Base-by-base conservation (phyloP, 2,113 vertebrate species). In the Sinocyclocheilus anshuiensis region DNA sequence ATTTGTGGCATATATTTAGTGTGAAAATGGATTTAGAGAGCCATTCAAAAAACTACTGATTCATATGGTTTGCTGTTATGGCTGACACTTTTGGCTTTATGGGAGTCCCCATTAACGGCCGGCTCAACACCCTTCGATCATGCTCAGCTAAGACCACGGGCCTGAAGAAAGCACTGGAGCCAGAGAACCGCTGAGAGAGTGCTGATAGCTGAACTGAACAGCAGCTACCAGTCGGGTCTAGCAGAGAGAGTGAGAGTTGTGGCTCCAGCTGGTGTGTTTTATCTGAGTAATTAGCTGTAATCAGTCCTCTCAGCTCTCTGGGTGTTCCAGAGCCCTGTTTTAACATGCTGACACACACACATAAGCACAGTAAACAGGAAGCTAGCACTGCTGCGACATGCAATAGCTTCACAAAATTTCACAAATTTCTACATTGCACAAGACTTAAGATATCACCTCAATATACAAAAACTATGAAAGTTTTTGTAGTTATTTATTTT, bases 261-360 rank as follows among this genome's bases (percentile, higher is more conserved):
- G 84, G 59, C 86, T 92, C 88, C 92, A 94, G 90, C 92, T 93
- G 93, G 89, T 93, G 90, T 83, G 89, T 90, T 95, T 92, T 90
- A 91, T 92, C 91, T 87, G 18, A 71, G 89, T 88, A 92, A 93
- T 94, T 93, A 92, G 90, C 87, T 91, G 76, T 92, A 93, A 93
- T 94, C 92, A 93, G 89, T 88, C 90, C 91, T 93, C 88, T 86
- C 88, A 89, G 90, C 92, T 91, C 90, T 87, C 87, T 92, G 92
- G 92, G 92, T 93, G 93, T 94, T 93, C 92, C 83, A 26, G 65
- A 57, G 90, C 79, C 86, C 89, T 36, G 63, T 65, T 89, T 92
- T 94, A 92, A 89, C 82, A 88, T 83, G 87, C 89, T 22, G 45
- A 42, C 48, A 81, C 72, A 59, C 77, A 84, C 72, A 55, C 86